These are phyloP conservation scores for Apotomis betuletana DNA, from an alignment of 2,888 invertebrate genomes.

Conservation along the genomic window DNA sequence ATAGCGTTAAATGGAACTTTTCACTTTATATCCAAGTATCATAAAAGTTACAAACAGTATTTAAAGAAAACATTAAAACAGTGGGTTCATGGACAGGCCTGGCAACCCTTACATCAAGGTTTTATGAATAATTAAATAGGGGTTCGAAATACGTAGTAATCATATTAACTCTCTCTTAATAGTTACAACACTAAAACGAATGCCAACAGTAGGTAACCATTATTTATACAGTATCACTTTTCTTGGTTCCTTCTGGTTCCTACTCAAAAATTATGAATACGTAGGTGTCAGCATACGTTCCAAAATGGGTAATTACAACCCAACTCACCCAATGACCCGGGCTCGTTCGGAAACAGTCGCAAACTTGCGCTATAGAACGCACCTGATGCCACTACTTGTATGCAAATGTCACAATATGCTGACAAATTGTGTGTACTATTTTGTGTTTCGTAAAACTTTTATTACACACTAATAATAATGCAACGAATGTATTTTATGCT, in stretches of 20 bases:
- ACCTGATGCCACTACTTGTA: constrained; percentile 52
- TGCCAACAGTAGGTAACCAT: background rate
- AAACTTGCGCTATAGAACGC: constrained; percentile 61
- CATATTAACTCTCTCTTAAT: too few species aligned
- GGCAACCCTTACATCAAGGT: background rate
- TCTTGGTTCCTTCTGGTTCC: background rate
- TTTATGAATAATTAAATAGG: constrained; percentile 1
- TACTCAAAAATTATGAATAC: background rate
- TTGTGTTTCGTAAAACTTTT: too few species aligned
- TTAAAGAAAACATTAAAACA: background rate
- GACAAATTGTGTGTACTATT: constrained; percentile 8
- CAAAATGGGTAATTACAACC: constrained; percentile 57
- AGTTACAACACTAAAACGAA: too few species aligned
- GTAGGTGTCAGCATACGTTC: constrained; percentile 39
- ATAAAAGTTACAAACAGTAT: background rate
- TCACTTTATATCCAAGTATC: too few species aligned
- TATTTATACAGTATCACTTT: background rate
- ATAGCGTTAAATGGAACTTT: background rate
- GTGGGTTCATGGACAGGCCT: too few species aligned
- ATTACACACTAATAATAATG: too few species aligned
- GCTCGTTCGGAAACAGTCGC: constrained; percentile 44
- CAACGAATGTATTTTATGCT: too few species aligned
- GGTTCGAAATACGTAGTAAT: background rate
- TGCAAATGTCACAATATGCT: constrained; percentile 33
- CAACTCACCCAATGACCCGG: constrained; percentile 53